These are phyloP conservation scores for Diorhabda sublineata DNA, from an alignment of 1,140 invertebrate genomes.

Conservation along the genomic window DNA sequence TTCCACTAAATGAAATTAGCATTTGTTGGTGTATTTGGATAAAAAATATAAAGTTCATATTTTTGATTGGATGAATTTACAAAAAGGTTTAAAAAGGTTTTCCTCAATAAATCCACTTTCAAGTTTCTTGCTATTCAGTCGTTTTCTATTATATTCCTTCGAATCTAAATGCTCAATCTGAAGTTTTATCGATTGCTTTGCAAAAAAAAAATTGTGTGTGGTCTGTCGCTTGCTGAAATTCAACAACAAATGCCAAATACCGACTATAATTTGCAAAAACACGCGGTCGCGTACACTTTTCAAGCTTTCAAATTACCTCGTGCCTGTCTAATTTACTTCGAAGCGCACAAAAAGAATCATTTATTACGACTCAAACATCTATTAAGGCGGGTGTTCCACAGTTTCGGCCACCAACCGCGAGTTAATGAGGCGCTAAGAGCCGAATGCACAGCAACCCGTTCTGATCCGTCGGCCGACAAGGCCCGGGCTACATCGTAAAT, in stretches of 20 bases:
- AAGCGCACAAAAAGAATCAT: constrained; percentile 26
- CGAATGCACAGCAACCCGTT: constrained; percentile 24
- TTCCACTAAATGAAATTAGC: too few relatives aligned
- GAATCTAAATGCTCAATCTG: background rate
- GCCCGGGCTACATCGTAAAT: constrained; percentile 31
- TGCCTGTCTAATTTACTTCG: constrained; percentile 25
- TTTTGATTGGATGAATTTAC: background rate
- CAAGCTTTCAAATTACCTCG: constrained; percentile 25
- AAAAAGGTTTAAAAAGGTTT: background rate
- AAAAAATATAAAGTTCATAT: background rate
- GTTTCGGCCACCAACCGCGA: constrained; percentile 25
- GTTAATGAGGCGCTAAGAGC: constrained; percentile 38
- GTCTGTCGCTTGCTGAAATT: background rate
- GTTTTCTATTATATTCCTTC: background rate
- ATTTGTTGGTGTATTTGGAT: background rate
- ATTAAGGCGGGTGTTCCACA: constrained; percentile 29
- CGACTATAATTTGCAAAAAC: background rate
- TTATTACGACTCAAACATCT: constrained; percentile 33
- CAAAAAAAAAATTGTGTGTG: background rate
- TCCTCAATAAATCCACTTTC: background rate
- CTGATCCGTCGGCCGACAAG: constrained; percentile 29
- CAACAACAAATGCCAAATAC: background rate
- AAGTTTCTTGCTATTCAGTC: too few relatives aligned
- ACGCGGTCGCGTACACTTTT: background rate
- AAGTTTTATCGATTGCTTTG: background rate